These are phyloP conservation scores for Drosophila affinis DNA, from an alignment of 2,888 invertebrate species.

Conservation along the genomic window DNA sequence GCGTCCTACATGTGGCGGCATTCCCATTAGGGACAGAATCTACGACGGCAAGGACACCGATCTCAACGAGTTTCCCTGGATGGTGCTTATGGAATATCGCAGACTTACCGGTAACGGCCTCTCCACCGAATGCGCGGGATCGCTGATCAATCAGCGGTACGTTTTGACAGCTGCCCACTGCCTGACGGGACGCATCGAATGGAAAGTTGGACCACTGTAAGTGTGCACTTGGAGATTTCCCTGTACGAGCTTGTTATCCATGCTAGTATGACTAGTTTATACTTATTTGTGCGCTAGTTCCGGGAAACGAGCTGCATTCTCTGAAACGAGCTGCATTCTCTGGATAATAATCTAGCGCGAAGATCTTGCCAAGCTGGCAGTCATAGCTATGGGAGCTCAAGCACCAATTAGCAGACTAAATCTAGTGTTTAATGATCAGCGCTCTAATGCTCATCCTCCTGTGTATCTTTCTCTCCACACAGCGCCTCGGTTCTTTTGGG, in stretches of 20 bases:
- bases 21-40: slow-evolving; percentile 85
- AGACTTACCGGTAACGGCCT: slow-evolving; percentile 72
- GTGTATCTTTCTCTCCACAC: not conserved
- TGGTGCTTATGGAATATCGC: slow-evolving; percentile 87
- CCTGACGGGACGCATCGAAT: slow-evolving; percentile 85
- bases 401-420: slow-evolving; percentile 60
- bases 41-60: slow-evolving; percentile 86
- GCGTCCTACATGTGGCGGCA: slow-evolving; percentile 80
- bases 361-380: not conserved
- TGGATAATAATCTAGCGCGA: too few species aligned
- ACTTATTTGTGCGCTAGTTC: slow-evolving; percentile 43
- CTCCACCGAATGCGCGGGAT: slow-evolving; percentile 81
- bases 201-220: slow-evolving; percentile 85
- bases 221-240: slow-evolving; percentile 57
- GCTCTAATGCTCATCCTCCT: slow-evolving; percentile 33
- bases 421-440: slow-evolving; percentile 38
- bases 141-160: slow-evolving; percentile 84
- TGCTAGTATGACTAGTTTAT: too few species aligned
- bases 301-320: slow-evolving; percentile 48
- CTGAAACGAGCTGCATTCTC: slow-evolving; percentile 52
- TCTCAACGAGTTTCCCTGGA: slow-evolving; percentile 89
- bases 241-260: too few species aligned
- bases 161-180: slow-evolving; percentile 88
- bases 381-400: not conserved
- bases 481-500: slow-evolving; percentile 80